These are phyloP conservation scores for Leptoteleia sp. DNA, from an alignment of 1,140 invertebrate species.

Conservation along the genomic window DNA sequence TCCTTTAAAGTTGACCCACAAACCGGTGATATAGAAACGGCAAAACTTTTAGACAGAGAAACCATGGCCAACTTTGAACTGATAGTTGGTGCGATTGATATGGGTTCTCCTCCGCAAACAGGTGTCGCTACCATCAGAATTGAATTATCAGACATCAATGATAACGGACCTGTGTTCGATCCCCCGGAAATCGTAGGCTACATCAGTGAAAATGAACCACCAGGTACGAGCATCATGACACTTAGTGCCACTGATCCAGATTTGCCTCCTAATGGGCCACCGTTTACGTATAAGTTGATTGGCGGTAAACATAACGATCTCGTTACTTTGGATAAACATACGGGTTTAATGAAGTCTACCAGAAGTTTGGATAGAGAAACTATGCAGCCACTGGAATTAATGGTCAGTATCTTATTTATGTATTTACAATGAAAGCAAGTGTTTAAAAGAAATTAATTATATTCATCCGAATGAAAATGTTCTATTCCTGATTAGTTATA, in stretches of 20 bases:
- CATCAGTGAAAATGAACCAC: conserved; percentile 93
- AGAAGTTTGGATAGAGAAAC: conserved; percentile 91
- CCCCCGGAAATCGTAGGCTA: conserved; percentile 86
- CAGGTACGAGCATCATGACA: conserved; percentile 91
- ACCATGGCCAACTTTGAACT: conserved; percentile 88
- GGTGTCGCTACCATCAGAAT: conserved; percentile 92
- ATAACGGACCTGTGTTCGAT: conserved; percentile 94
- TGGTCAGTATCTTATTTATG: conserved; percentile 76
- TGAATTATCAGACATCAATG: conserved; percentile 92
- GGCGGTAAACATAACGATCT: conserved; percentile 89
- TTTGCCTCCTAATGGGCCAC: conserved; percentile 94
- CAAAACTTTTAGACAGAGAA: conserved; percentile 90
- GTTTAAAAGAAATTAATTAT: no score
- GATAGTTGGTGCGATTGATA: conserved; percentile 94
- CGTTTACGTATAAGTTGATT: conserved; percentile 91
- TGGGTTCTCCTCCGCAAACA: conserved; percentile 91
- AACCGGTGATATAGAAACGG: conserved; percentile 90
- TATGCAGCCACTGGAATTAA: conserved; percentile 87
- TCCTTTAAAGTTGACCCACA: conserved; percentile 94
- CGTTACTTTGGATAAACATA: conserved; percentile 89
- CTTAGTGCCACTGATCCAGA: conserved; percentile 93
- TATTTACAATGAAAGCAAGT: no score
- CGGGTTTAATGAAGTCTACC: conserved; percentile 90
- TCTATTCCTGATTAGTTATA: no score
- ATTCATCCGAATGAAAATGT: no score